These are phyloP conservation scores for Brachypterus glaber DNA, from an alignment of 2,888 invertebrate species.

Conservation along the genomic window DNA sequence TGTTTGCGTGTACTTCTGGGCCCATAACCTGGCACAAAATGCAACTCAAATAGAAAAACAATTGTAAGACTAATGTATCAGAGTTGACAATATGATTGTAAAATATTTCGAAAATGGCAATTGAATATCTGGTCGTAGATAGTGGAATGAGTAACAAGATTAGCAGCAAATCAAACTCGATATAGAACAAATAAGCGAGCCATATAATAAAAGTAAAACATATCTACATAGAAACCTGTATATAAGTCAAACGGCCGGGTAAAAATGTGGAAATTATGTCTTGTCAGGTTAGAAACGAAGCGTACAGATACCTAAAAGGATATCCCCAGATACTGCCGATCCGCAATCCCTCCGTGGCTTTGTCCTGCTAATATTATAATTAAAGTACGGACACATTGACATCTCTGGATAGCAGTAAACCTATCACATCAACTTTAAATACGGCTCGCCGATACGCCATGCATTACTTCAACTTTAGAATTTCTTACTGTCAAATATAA, in stretches of 20 bases:
- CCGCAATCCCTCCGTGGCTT: conserved; percentile 24
- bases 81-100: neutral
- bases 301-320: conserved; percentile 24
- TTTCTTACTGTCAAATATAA: too few species aligned
- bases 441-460: conserved; percentile 16
- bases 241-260: conserved; percentile 27
- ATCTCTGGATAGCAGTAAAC: conserved; percentile 30
- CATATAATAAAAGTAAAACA: conserved; percentile 25
- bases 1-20: too few species aligned
- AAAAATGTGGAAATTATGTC: conserved; percentile 32
- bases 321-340: conserved; percentile 23
- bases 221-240: conserved; percentile 30
- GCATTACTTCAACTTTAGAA: conserved; percentile 10
- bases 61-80: neutral
- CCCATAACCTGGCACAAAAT: too few species aligned
- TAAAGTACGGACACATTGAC: conserved; percentile 35
- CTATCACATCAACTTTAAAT: conserved; percentile 31
- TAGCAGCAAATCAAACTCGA: conserved; percentile 8
- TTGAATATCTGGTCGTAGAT: too few species aligned
- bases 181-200: conserved; percentile 2
- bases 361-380: conserved; percentile 37
- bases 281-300: conserved; percentile 26
- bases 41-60: too few species aligned
- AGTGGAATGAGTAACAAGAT: conserved; percentile 14
- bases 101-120: too few species aligned